Evolutionary conservation across 2,113 vertebrate species (phyloP).

Genomic region (Mobula birostris): DNA sequence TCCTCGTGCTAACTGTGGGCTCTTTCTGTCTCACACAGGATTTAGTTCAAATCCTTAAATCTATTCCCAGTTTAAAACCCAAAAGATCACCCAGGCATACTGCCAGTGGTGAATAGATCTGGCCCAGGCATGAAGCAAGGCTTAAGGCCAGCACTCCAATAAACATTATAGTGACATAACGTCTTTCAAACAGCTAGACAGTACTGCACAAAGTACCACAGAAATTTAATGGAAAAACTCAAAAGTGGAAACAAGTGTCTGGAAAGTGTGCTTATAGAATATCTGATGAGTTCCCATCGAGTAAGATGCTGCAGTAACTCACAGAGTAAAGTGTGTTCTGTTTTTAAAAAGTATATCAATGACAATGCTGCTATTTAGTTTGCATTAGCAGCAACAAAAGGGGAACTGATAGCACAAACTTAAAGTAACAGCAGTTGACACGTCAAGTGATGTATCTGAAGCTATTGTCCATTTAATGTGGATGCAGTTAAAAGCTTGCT

Average conservation of each 20-base stretch:
- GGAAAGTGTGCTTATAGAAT: conserved; percentile 37
- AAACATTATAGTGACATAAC: conserved; percentile 48
- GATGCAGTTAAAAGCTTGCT: background rate
- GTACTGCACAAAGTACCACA: conserved; percentile 46
- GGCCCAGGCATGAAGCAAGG: conserved; percentile 43
- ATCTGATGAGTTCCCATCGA: background rate
- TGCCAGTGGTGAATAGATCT: conserved; percentile 47
- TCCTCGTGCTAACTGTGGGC: background rate
- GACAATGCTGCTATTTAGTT: background rate
- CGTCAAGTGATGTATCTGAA: conserved; percentile 26
- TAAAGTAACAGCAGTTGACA: background rate
- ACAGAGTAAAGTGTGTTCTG: background rate
- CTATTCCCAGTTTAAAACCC: conserved; percentile 10
- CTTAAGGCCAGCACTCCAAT: conserved; percentile 44
- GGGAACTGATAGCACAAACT: conserved; percentile 12
- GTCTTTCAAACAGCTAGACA: conserved; percentile 49
- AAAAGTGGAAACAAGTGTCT: conserved; percentile 42
- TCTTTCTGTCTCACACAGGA: background rate
- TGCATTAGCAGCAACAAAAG: background rate
- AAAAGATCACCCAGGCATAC: conserved; percentile 39
- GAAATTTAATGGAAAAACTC: conserved; percentile 44
- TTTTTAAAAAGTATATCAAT: background rate
- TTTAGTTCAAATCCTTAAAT: conserved; percentile 15
- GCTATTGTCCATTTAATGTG: background rate
- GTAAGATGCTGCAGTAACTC: background rate